These are phyloP conservation scores for Balaenoptera acutorostrata DNA, from an alignment of 2,113 vertebrate genomes.

Conservation along the genomic window DNA sequence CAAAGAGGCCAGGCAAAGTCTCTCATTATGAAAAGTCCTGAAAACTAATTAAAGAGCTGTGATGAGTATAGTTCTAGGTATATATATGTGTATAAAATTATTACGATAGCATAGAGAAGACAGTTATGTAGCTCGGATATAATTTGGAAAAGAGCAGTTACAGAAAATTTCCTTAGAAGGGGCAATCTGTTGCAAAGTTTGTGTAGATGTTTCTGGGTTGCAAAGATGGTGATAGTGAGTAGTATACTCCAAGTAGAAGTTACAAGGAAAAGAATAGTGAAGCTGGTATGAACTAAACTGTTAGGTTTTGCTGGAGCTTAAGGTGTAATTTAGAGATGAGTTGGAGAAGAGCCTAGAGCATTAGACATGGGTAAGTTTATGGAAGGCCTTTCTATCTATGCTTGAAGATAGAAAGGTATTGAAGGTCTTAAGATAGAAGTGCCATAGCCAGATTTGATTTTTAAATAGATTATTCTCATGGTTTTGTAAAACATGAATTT, in stretches of 20 bases:
- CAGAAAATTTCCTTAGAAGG: background rate
- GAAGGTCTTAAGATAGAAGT: background rate
- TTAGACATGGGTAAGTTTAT: background rate
- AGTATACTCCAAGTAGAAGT: background rate
- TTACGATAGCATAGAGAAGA: background rate
- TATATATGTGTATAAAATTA: background rate
- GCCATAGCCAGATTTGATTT: background rate
- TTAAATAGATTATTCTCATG: background rate
- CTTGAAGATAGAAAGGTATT: background rate
- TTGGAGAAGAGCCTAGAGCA: background rate
- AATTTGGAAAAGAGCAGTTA: background rate
- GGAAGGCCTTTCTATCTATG: background rate
- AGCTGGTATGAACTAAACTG: background rate
- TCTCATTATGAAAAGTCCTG: background rate
- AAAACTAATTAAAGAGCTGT: background rate
- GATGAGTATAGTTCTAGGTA: background rate
- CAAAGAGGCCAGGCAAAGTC: background rate
- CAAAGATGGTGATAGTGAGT: background rate
- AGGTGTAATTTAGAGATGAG: background rate
- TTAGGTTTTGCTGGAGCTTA: background rate
- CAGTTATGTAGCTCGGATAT: background rate
- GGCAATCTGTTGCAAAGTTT: background rate
- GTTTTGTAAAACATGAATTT: background rate
- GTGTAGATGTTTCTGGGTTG: background rate
- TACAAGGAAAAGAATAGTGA: background rate